A percentile compares a stretch with the other conserved stretches of the same genome.
phyloP scores from a whole-genome alignment of 2,888 invertebrate species.

The Melieria omissa region DNA sequence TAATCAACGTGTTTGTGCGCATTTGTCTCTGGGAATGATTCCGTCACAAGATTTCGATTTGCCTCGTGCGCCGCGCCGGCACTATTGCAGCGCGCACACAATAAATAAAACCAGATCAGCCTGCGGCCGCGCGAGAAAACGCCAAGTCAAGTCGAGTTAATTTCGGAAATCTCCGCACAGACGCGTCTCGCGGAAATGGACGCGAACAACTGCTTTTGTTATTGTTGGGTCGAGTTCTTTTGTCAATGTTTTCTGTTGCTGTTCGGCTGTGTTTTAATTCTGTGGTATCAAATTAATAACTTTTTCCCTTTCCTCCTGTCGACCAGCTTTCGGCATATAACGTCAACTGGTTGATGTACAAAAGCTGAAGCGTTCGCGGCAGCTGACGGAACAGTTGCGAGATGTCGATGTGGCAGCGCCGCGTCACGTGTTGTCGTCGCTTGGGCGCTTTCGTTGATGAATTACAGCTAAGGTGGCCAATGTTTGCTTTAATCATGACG shows the following conservation, averaged over 20 bases:
- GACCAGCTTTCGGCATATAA: not conserved
- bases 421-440: too few species aligned
- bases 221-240: constrained; percentile 23
- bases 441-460: too few species aligned
- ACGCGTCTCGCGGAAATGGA: constrained; percentile 30
- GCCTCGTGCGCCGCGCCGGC: not conserved
- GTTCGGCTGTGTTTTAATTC: not conserved
- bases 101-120: too few species aligned
- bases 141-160: too few species aligned
- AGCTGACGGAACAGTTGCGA: too few species aligned
- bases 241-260: constrained; percentile 11
- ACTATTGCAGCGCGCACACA: not conserved
- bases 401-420: too few species aligned
- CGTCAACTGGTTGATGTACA: not conserved
- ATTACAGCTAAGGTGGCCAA: too few species aligned
- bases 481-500: too few species aligned
- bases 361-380: too few species aligned
- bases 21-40: constrained; percentile 42
- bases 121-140: too few species aligned
- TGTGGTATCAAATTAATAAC: constrained; percentile 19
- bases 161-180: not conserved
- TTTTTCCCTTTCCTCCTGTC: constrained; percentile 1
- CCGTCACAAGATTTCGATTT: constrained; percentile 17
- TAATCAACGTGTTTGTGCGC: constrained; percentile 53
- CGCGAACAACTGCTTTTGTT: constrained; percentile 42